A percentile compares a stretch with the other conserved stretches of the same genome.
These are phyloP conservation scores for Sycophaga agraensis DNA, from an alignment of 1,140 invertebrate genomes.

Conservation along the genomic window DNA sequence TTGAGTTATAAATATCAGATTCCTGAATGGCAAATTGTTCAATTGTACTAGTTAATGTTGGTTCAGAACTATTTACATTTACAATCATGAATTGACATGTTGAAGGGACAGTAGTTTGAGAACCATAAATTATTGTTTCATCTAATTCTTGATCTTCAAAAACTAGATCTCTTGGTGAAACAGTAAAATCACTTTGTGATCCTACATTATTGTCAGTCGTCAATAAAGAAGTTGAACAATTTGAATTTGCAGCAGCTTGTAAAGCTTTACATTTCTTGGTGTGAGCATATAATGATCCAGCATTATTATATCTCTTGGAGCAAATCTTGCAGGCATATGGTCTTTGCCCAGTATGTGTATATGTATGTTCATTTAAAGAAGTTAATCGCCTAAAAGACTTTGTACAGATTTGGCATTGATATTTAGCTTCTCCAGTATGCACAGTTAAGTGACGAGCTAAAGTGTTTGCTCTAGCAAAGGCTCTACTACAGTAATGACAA, in stretches of 20 bases:
- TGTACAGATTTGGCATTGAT: constrained; percentile 49
- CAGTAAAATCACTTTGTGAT: constrained; percentile 29
- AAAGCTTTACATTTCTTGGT: constrained; percentile 49
- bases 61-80: constrained; percentile 43
- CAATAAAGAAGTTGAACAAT: constrained; percentile 28
- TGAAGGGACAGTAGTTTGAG: constrained; percentile 17
- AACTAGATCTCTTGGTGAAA: constrained; percentile 35
- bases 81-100: constrained; percentile 43
- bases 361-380: constrained; percentile 50
- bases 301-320: constrained; percentile 64
- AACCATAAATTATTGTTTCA: constrained; percentile 34
- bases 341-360: constrained; percentile 54
- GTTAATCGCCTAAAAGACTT: constrained; percentile 49
- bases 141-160: constrained; percentile 43
- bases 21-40: constrained; percentile 42
- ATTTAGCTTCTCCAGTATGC: constrained; percentile 61
- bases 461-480: constrained; percentile 70
- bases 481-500: constrained; percentile 73
- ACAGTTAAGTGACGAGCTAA: constrained; percentile 82
- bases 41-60: constrained; percentile 36
- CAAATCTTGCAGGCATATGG: constrained; percentile 58
- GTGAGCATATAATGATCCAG: constrained; percentile 49
- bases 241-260: constrained; percentile 1
- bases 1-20: constrained; percentile 42
- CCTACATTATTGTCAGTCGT: constrained; percentile 25